Evolutionary conservation across 2,888 invertebrate genomes (phyloP).

Genomic region (Amblyjoppa proteus): DNA sequence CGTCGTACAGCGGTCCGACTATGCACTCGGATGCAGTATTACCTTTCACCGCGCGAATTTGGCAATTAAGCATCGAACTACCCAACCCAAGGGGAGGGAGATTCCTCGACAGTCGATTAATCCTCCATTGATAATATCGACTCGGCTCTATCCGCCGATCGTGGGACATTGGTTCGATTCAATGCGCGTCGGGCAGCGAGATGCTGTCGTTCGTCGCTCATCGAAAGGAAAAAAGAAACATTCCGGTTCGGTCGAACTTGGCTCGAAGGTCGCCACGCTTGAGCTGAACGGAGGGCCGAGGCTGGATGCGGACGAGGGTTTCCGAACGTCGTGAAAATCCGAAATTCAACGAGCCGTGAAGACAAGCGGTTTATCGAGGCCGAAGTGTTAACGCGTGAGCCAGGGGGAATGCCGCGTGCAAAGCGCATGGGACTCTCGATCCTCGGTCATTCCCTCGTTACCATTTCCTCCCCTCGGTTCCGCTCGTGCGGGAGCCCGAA

Average conservation of each 20-base stretch:
- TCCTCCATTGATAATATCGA: conserved; percentile 51
- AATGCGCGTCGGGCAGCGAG: not conserved
- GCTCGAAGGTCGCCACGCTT: not conserved
- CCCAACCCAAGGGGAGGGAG: conserved; percentile 28
- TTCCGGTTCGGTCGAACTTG: not conserved
- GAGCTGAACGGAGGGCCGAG: too few species aligned
- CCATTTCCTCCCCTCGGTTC: not conserved
- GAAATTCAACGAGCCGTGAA: not conserved
- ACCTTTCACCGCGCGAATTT: conserved; percentile 15
- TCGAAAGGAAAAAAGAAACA: not conserved
- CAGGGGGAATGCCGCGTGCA: not conserved
- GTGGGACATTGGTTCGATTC: not conserved
- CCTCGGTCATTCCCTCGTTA: conserved; percentile 9
- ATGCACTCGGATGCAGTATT: conserved; percentile 16
- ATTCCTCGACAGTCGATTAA: conserved; percentile 64
- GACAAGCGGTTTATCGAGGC: conserved; percentile 38
- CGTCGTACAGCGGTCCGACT: conserved; percentile 61
- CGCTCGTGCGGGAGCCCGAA: conserved; percentile 10
- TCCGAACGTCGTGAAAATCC: conserved; percentile 34
- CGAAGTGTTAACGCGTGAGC: conserved; percentile 45
- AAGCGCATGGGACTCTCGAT: conserved; percentile 20
- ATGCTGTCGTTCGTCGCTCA: not conserved
- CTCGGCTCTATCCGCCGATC: not conserved
- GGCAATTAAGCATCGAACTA: conserved; percentile 56
- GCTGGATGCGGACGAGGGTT: conserved; percentile 5